Evolutionary conservation across 2,797 vertebrate species (phyloP), one percentile per base, ranked within the genome.

Genomic region (Phalanger gymnotis): DNA sequence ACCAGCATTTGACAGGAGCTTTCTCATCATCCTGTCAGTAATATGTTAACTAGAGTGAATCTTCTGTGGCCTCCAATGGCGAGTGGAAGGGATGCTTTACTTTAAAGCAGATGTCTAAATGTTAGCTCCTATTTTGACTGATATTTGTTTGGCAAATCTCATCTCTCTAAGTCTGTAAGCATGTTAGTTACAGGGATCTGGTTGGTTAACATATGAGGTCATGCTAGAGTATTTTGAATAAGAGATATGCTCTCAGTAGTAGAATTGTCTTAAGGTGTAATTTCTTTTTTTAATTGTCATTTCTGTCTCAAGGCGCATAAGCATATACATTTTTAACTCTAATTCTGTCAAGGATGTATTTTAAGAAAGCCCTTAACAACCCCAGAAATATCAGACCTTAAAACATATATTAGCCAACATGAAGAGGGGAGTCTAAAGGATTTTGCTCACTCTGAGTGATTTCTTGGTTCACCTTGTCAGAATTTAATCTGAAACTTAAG

Each of bases 21-120:
- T 99, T 99, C 99, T 99, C 99, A 99, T 99, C 99, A 99, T 99
- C 98, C 99, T 99, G 99, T 99, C 99, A 99, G 99, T 98, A 98
- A 98, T 99, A 99, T 99, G 99, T 99, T 99, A 99, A 99, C 99
- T 99, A 99, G 99, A 98, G 97, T 98, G 99, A 98, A 98, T 99
- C 99, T 99, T 98, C 95, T 98, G 96, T 94, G 97, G 98, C 99
- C 99, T 97, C 96, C 98, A 97, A 98, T 99, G 99, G 99, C 99
- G 99, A 99, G 98, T 99, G 98, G 98, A 97, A 97, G 97, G 90
- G 96, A 95, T 96, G 97, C 95, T 97, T 54, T 95, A 92, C 97
- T 98, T 97, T 93, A 96, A 98, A 98, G 98, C 98, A 97, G 98
- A 98, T 98, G 97, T 98, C 98, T 96, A 31, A 97, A 40, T 2